Evolutionary conservation across 2,797 vertebrate genomes (phyloP), one percentile per base, ranked within the genome.

Genomic region (Phalanger gymnotis): DNA sequence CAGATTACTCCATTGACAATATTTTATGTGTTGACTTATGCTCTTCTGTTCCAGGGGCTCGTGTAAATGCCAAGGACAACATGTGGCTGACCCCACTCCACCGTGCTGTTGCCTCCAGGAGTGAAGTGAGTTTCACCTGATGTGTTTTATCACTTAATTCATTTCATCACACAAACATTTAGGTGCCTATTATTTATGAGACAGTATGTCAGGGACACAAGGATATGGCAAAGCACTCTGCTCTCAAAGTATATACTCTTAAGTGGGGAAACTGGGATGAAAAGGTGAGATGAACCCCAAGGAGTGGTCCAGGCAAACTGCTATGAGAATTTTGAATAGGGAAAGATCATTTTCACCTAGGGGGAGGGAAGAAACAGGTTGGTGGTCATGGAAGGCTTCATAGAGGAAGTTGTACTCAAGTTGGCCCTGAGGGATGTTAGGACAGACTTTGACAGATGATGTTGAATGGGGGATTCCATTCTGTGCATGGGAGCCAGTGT

Each of bases 51-150:
- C 93, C 98, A 99, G 99, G 99, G 0, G 99, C 99, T 90, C 99
- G 99, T 73, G 99, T 99, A 92, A 99, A 99, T 96, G 99, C 99
- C 98, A 99, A 99, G 99, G 99, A 99, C 97, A 99, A 99, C 94
- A 99, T 99, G 99, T 99, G 99, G 99, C 99, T 99, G 98, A 99
- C 99, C 56, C 99, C 99, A 90, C 99, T 99, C 40, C 99, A 99
- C 98, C 99, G 99, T 5, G 99, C 99, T 0, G 99, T 99, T 97
- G 99, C 99, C 66, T 99, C 99, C 90, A 99, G 99, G 96, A 99
- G 99, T 53, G 99, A 99, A 98, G 99, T 99, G 98, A 99, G 98
- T 98, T 95, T 55, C 93, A 30, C 93, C 66, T 92, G 53, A 34
- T 97, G 56, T 93, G 52, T 73, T 55, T 58, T 90, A 87, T 28